Evolutionary conservation across 2,888 invertebrate genomes (phyloP).

Genomic region (Danaus chrysippus): DNA sequence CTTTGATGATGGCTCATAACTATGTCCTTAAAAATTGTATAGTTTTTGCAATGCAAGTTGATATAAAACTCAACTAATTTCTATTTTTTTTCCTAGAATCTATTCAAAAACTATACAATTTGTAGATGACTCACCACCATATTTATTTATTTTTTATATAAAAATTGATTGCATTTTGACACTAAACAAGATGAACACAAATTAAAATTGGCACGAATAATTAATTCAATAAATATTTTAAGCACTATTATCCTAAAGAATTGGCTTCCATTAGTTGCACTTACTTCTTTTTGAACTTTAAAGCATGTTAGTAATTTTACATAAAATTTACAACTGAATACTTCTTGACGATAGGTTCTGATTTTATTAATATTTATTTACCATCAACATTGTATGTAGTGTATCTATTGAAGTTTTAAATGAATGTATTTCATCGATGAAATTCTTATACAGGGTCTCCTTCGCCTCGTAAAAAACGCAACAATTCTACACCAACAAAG

Average conservation of each 20-base stretch:
- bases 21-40: slow-evolving; percentile 38
- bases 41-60: slow-evolving; percentile 23
- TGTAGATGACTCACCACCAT: slow-evolving; percentile 24
- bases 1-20: slow-evolving; percentile 33
- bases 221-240: slow-evolving; percentile 31
- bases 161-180: slow-evolving; percentile 32
- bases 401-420: slow-evolving; percentile 40
- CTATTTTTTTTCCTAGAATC: slow-evolving; percentile 12
- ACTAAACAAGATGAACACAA: slow-evolving; percentile 29
- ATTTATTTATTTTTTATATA: slow-evolving; percentile 18
- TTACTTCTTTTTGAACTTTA: slow-evolving; percentile 37
- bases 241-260: slow-evolving; percentile 58
- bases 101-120: slow-evolving; percentile 30
- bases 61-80: neutral
- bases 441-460: slow-evolving; percentile 81
- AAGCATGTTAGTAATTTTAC: slow-evolving; percentile 51
- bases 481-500: slow-evolving; percentile 88
- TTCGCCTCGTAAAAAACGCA: slow-evolving; percentile 87
- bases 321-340: slow-evolving; percentile 32
- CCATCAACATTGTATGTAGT: slow-evolving; percentile 58
- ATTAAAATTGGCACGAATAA: slow-evolving; percentile 45
- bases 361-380: slow-evolving; percentile 39
- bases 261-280: slow-evolving; percentile 71
- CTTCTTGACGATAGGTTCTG: slow-evolving; percentile 35
- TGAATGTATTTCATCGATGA: slow-evolving; percentile 30